phyloP scores from a whole-genome alignment of 2,797 vertebrate species.

The Vespertilio murinus region DNA sequence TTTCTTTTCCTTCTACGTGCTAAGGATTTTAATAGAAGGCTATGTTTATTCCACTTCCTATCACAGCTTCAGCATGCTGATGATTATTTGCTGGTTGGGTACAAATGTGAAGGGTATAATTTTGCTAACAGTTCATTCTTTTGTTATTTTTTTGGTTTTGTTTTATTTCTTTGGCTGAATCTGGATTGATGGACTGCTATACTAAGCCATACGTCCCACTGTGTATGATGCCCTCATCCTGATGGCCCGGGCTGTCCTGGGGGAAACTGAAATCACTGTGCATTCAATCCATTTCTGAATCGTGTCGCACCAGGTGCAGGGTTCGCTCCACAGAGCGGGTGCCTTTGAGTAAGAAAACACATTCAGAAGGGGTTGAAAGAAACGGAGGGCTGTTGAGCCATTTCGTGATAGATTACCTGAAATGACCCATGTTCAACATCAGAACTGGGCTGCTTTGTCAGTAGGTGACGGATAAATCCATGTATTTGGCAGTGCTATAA shows the following conservation, averaged over 20 bases:
- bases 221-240: conserved; percentile 62
- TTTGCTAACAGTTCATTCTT: conserved; percentile 56
- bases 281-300: conserved; percentile 55
- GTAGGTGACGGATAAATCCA: conserved; percentile 60
- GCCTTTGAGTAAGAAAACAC: conserved; percentile 50
- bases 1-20: not conserved
- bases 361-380: conserved; percentile 51
- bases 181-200: conserved; percentile 26
- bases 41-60: conserved; percentile 54
- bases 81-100: conserved; percentile 70
- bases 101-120: conserved; percentile 51
- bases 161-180: not conserved
- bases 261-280: conserved; percentile 54
- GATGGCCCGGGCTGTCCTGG: conserved; percentile 62
- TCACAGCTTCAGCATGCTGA: conserved; percentile 8
- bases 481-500: conserved; percentile 60
- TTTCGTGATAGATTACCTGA: conserved; percentile 48
- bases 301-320: conserved; percentile 43
- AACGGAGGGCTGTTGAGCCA: conserved; percentile 28
- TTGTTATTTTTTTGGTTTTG: not conserved
- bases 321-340: conserved; percentile 47
- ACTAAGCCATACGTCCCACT: conserved; percentile 66
- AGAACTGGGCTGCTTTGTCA: conserved; percentile 49
- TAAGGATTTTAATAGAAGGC: conserved; percentile 54
- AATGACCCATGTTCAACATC: conserved; percentile 53